Evolutionary conservation across 2,888 invertebrate species (phyloP).

Genomic region (Eudemis profundana): DNA sequence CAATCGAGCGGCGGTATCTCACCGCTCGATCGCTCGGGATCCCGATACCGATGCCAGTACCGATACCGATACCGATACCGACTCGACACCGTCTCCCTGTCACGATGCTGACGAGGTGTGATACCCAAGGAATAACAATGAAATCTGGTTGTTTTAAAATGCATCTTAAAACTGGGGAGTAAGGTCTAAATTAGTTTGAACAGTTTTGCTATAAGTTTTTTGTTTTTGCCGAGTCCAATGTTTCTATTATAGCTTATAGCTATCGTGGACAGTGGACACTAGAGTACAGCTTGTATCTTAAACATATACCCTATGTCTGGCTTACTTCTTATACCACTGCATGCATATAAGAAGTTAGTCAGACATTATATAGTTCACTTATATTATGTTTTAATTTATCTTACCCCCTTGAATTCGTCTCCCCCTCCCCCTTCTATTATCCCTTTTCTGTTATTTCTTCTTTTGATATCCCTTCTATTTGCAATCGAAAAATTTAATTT

Average conservation of each 20-base stretch:
- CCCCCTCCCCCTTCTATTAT: too few species aligned
- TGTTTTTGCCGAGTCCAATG: conserved; percentile 1
- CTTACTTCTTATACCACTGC: too few species aligned
- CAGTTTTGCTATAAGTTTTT: background rate
- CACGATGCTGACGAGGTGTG: conserved; percentile 9
- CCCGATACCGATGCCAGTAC: conserved; percentile 12
- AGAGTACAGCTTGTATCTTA: background rate
- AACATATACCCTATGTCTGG: too few species aligned
- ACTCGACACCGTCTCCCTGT: conserved; percentile 27
- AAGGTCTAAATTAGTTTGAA: background rate
- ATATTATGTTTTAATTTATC: too few species aligned
- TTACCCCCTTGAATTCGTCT: too few species aligned
- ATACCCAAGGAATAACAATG: background rate
- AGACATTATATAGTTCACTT: too few species aligned
- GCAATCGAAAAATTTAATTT: too few species aligned
- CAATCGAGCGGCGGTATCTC: conserved; percentile 13
- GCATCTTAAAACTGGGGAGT: background rate
- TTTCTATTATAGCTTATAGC: background rate
- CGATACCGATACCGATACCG: conserved; percentile 12
- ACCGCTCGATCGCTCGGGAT: conserved; percentile 21
- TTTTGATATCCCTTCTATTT: too few species aligned
- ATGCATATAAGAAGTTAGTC: too few species aligned
- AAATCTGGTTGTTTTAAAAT: background rate
- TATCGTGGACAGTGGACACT: background rate
- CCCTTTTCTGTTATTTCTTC: too few species aligned